A percentile compares a stretch with the other conserved stretches of the same genome.
These are phyloP conservation scores for Capreolus pygargus DNA, from an alignment of 2,113 vertebrate genomes.

Conservation along the genomic window DNA sequence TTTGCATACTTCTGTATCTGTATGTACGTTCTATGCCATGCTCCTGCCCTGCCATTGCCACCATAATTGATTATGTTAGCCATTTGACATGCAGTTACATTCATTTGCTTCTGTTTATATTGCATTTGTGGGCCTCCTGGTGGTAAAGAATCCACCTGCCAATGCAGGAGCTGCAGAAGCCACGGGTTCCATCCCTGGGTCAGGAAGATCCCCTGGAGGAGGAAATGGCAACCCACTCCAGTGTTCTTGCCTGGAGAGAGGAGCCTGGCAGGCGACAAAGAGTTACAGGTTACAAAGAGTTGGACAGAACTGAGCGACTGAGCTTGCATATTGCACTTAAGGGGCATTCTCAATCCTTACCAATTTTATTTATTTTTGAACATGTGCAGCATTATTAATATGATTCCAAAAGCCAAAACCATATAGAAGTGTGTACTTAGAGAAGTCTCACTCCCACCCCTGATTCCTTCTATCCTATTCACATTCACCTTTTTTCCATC, in stretches of 20 bases:
- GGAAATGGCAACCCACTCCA: background rate
- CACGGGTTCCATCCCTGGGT: fast-evolving
- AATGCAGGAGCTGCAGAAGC: background rate
- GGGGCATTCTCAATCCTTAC: background rate
- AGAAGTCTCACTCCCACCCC: background rate
- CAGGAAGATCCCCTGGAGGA: background rate
- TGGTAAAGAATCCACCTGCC: background rate
- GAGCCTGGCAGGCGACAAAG: background rate
- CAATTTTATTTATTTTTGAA: constrained; percentile 25
- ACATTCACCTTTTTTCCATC: background rate
- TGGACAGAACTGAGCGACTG: background rate
- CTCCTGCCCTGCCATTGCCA: background rate
- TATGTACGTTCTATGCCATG: background rate
- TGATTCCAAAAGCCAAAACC: background rate
- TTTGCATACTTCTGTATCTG: background rate
- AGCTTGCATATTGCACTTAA: background rate
- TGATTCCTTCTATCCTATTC: background rate
- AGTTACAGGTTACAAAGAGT: background rate
- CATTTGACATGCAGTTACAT: background rate
- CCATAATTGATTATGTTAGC: background rate
- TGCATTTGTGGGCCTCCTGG: background rate
- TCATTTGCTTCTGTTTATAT: constrained; percentile 1
- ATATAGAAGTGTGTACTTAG: background rate
- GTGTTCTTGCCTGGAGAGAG: background rate
- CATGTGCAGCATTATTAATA: background rate